Base-by-base conservation (phyloP, 2,888 invertebrate genomes). In the Melinopterus prodromus region DNA sequence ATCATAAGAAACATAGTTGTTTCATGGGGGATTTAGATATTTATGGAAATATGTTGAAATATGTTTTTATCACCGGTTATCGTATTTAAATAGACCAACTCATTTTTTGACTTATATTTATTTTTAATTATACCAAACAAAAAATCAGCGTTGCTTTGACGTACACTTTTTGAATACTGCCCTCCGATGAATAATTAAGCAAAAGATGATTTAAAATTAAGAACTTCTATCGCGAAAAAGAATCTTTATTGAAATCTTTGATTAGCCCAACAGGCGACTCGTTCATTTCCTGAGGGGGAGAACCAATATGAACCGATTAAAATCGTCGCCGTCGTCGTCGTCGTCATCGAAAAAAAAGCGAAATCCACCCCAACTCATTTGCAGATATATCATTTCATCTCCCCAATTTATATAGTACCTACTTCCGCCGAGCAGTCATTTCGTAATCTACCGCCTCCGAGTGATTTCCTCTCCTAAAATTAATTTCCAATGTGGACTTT, bases 331-430 rank as follows among this genome's bases (percentile, higher is more conserved):
- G 53, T 53, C 53, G 7, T 53, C 53, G 2, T 3, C 26, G 26
- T n/a, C n/a, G n/a, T n/a, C n/a, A n/a, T n/a, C 3, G 53, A 74
- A 16, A 38, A 76, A 38, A 76, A 76, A 38, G 7, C 6, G 16
- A 71, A 69, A 69, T 74, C 69, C 72, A 74, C 69, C 69, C 69
- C 74, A 78, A 74, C 74, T 78, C 78, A 78, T 74, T 71, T 53
- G 53, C 53, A 53, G 53, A 53, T 53, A 53, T 53, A 70, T 69
- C 76, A 38, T 16, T 38, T 76, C 76, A 70, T 72, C 76, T 78
- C 70, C 37, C 70, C 70, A 37, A 53, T 76, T 76, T 38, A 78
- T 76, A 75, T 78, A 78, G 16, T 53, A 53, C 53, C 53, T 53
- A 53, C 53, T 53, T 53, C 53, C 53, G 53, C 53, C 53, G 12